Conservation (phyloP, 1,140 invertebrate genomes). For the Manduca sexta region DNA sequence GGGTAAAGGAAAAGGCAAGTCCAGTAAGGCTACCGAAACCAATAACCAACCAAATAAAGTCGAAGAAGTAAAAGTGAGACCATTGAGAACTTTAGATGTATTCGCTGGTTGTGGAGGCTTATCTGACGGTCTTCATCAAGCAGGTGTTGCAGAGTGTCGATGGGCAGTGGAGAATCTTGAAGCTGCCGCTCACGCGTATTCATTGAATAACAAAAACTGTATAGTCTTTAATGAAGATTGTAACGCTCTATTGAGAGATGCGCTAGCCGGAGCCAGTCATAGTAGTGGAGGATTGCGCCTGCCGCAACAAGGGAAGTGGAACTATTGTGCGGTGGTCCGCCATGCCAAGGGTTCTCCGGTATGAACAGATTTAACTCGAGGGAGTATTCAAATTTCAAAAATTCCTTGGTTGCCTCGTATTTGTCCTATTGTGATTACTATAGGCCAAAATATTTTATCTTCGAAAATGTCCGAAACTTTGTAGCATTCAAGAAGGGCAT, state of each 20-base stretch:
- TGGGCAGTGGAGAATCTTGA: conserved; percentile 91
- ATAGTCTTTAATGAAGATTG: conserved; percentile 89
- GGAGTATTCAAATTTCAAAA: conserved; percentile 93
- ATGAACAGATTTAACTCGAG: conserved; percentile 92
- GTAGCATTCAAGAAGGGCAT: conserved; percentile 85
- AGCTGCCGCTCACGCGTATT: conserved; percentile 85
- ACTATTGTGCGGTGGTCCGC: conserved; percentile 90
- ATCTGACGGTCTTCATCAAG: conserved; percentile 82
- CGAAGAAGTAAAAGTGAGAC: conserved; percentile 55
- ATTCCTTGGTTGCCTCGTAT: conserved; percentile 89
- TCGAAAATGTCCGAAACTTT: conserved; percentile 93
- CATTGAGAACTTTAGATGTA: conserved; percentile 84
- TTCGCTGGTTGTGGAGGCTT: conserved; percentile 92
- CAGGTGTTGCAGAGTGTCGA: conserved; percentile 78
- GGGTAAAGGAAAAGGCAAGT: conserved; percentile 82
- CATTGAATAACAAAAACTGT: conserved; percentile 83
- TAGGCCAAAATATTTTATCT: conserved; percentile 86
- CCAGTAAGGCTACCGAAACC: conserved; percentile 59
- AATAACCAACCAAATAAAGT: conserved; percentile 24
- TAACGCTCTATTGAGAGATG: conserved; percentile 80
- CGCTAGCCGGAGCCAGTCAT: conserved; percentile 74
- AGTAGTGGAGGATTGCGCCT: conserved; percentile 75
- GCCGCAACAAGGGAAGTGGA: conserved; percentile 89
- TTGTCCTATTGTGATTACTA: conserved; percentile 92
- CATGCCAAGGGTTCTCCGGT: conserved; percentile 92